phyloP scores from a whole-genome alignment of 2,888 invertebrate genomes.

The Epiblema foenella region DNA sequence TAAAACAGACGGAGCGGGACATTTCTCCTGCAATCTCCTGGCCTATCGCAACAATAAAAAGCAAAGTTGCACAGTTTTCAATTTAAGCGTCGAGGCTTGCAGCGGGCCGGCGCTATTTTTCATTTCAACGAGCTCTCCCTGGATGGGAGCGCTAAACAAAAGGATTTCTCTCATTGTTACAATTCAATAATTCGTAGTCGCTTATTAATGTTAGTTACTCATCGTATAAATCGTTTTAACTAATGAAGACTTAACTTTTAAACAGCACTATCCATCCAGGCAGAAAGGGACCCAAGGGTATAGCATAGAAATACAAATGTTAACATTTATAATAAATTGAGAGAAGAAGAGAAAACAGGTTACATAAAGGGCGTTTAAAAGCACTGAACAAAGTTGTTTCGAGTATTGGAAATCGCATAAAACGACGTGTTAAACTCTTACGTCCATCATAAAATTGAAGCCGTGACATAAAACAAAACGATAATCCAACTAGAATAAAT shows the following conservation, averaged over 20 bases:
- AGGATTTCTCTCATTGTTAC: slow-evolving; percentile 72
- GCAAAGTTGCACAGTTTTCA: slow-evolving; percentile 74
- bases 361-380: neutral
- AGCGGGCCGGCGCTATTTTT: slow-evolving; percentile 68
- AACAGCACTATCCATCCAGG: neutral
- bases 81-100: slow-evolving; percentile 58
- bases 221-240: slow-evolving; percentile 6
- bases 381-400: neutral
- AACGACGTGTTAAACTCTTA: slow-evolving; percentile 10
- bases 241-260: neutral
- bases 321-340: neutral
- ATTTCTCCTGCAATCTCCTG: slow-evolving; percentile 65
- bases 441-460: slow-evolving; percentile 23
- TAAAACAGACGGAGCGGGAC: slow-evolving; percentile 47
- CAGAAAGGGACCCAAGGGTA: neutral
- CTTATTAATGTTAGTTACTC: slow-evolving; percentile 45
- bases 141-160: slow-evolving; percentile 68
- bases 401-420: slow-evolving; percentile 21
- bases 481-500: slow-evolving; percentile 11
- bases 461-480: slow-evolving; percentile 27
- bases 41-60: slow-evolving; percentile 66
- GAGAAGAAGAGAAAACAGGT: slow-evolving; percentile 11
- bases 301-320: neutral
- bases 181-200: slow-evolving; percentile 56
- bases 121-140: slow-evolving; percentile 64